Base-by-base conservation (phyloP, 2,797 vertebrate genomes). In the Lepus oiostolus region DNA sequence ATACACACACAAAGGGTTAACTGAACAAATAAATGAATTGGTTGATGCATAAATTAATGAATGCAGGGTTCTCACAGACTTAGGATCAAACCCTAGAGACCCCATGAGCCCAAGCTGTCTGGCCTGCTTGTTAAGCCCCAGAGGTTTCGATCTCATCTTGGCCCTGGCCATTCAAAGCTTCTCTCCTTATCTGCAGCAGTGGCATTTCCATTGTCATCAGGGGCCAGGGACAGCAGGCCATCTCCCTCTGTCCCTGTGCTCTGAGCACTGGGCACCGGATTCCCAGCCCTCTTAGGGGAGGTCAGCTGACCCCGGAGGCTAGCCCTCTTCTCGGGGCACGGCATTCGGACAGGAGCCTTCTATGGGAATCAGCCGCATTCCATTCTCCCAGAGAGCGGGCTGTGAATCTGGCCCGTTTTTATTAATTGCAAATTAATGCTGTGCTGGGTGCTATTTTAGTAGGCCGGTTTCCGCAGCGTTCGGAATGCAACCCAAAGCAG, bases 351-450 rank as follows among this genome's bases (percentile, higher is more conserved):
- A 84, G 96, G 92, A 97, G 85, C 92, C 60, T 75, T 83, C 80
- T 75, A 84, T 97, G 97, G 96, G 97, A 97, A 97, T 96, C 82
- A 93, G 83, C 85, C 0, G 88, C 97, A 95, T 96, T 94, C 95
- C 94, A 35, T 93, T 94, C 97, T 97, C 97, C 93, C 96, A 97
- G 94, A 91, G 83, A 95, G 94, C 94, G 70, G 96, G 97, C 93
- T 89, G 95, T 91, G 96, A 90, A 85, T 88, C 89, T 96, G 94
- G 92, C 74, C 90, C 28, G 2, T 67, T 93, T 92, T 94, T 95
- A 96, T 94, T 97, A 94, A 97, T 96, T 96, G 93, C 77, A 60
- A 96, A 97, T 96, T 97, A 96, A 95, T 88, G 93, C 93, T 92
- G 19, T 21, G 42, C 90, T 30, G 82, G 95, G 96, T 86, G 93